Conservation (phyloP, 2,113 vertebrate species). For the Sinocyclocheilus anshuiensis region DNA sequence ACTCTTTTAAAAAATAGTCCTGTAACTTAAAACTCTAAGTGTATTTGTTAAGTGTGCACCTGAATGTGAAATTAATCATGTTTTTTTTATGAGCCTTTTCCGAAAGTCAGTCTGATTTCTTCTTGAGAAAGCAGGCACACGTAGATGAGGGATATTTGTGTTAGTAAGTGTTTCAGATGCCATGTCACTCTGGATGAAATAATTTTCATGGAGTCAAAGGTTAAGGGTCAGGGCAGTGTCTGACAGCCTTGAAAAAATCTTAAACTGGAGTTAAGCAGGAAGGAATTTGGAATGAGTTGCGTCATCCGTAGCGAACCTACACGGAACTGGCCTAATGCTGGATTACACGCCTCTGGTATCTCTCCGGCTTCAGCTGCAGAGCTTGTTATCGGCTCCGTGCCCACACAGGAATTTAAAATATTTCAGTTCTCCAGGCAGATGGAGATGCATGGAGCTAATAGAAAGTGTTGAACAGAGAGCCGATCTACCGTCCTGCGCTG, state of each 20-base stretch:
- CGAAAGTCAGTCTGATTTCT: neutral
- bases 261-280: neutral
- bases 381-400: constrained; percentile 37
- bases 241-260: constrained; percentile 71
- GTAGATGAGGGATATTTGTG: constrained; percentile 33
- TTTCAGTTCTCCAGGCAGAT: neutral
- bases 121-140: neutral
- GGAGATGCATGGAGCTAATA: constrained; percentile 9
- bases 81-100: neutral
- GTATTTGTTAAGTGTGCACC: neutral
- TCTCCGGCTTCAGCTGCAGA: neutral
- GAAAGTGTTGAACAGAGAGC: constrained; percentile 40
- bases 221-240: constrained; percentile 54
- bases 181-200: constrained; percentile 42
- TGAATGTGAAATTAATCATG: neutral
- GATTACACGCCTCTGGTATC: constrained; percentile 22
- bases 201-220: constrained; percentile 55
- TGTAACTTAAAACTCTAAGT: neutral
- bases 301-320: neutral
- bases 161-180: constrained; percentile 11
- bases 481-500: constrained; percentile 43
- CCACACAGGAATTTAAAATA: constrained; percentile 45
- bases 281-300: neutral
- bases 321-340: neutral
- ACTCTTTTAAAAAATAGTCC: neutral